Conservation (phyloP, 2,888 invertebrate species). For the Apamea crenata region DNA sequence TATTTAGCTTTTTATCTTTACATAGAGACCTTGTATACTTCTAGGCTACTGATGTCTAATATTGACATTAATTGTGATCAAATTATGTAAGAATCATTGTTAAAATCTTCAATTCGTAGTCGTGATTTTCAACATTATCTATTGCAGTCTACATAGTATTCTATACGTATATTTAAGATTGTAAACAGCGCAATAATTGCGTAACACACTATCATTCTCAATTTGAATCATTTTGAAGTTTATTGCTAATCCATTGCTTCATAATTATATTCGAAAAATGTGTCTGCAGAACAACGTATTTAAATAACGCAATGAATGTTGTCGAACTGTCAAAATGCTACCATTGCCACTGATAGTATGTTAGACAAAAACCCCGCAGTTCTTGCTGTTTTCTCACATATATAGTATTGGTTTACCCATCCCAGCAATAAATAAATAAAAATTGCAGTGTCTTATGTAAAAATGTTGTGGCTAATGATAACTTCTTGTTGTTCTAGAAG, state of each 20-base stretch:
- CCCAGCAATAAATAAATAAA: slow-evolving; percentile 78
- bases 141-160: slow-evolving; percentile 30
- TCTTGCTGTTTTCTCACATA: slow-evolving; percentile 32
- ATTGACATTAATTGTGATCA: slow-evolving; percentile 62
- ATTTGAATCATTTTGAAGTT: not conserved
- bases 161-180: slow-evolving; percentile 26
- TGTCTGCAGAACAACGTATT: not conserved
- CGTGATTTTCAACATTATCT: slow-evolving; percentile 20
- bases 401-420: slow-evolving; percentile 38
- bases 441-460: slow-evolving; percentile 83
- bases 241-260: not conserved
- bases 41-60: slow-evolving; percentile 38
- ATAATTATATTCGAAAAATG: not conserved
- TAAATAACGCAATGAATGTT: not conserved
- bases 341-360: not conserved
- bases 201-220: not conserved
- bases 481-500: slow-evolving; percentile 75
- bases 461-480: slow-evolving; percentile 83
- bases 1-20: slow-evolving; percentile 58
- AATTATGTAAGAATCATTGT: slow-evolving; percentile 53
- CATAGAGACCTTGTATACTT: slow-evolving; percentile 44
- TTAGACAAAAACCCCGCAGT: not conserved
- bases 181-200: not conserved
- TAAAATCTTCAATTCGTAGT: slow-evolving; percentile 30
- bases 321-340: not conserved